Evolutionary conservation across 2,797 vertebrate genomes (phyloP).

Genomic region (Xiphophorus birchmanni): DNA sequence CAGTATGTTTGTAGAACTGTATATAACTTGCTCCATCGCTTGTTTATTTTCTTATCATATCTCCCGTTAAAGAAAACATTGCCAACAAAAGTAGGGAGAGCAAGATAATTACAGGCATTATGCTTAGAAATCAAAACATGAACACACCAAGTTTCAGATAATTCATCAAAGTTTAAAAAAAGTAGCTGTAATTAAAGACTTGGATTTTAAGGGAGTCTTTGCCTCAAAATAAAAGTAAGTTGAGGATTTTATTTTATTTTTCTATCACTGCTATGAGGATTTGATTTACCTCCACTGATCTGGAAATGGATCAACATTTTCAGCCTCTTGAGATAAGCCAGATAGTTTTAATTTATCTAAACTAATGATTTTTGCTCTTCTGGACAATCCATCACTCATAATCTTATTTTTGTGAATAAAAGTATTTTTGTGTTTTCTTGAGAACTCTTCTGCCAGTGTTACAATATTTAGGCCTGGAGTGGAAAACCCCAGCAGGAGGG

Average conservation of each 20-base stretch:
- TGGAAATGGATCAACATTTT: not conserved
- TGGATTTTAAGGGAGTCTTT: not conserved
- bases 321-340: not conserved
- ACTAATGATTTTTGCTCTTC: not conserved
- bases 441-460: constrained; percentile 9
- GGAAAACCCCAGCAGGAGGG: constrained; percentile 56
- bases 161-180: not conserved
- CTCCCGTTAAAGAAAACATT: not conserved
- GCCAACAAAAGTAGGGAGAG: not conserved
- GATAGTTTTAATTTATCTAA: not conserved
- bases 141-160: not conserved
- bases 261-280: not conserved
- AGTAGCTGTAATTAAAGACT: not conserved
- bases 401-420: not conserved
- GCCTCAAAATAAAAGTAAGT: not conserved
- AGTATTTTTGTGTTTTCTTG: constrained; percentile 19
- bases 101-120: not conserved
- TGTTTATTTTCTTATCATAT: not conserved
- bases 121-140: not conserved
- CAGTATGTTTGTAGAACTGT: not conserved
- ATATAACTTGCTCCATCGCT: not conserved
- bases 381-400: not conserved
- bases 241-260: not conserved
- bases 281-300: not conserved
- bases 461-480: constrained; percentile 42